phyloP scores from a whole-genome alignment of 2,113 vertebrate genomes.

The Sebastes fasciatus region DNA sequence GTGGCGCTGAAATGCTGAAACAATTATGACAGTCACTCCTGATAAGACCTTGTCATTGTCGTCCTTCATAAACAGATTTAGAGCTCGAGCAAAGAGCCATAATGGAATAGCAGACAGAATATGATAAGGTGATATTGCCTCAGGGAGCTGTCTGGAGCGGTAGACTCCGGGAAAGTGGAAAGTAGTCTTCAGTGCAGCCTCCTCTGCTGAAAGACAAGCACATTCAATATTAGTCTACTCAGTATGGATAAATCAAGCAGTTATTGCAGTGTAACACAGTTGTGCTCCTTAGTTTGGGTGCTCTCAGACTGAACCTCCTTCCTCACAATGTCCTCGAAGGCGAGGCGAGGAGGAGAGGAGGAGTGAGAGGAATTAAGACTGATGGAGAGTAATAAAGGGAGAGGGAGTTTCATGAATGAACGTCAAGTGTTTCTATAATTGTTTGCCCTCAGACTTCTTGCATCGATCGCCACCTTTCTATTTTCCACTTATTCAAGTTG shows the following conservation, averaged over 20 bases:
- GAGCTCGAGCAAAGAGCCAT: conserved; percentile 29
- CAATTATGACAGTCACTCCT: conserved; percentile 49
- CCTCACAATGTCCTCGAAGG: not conserved
- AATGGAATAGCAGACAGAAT: conserved; percentile 55
- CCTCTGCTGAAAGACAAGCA: conserved; percentile 39
- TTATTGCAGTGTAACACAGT: conserved; percentile 7
- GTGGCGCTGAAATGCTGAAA: conserved; percentile 38
- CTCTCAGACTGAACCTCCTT: not conserved
- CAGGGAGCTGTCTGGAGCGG: conserved; percentile 35
- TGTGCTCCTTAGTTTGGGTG: not conserved
- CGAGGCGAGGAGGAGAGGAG: not conserved
- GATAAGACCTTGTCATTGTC: conserved; percentile 48
- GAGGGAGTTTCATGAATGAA: conserved; percentile 20
- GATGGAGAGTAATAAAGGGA: not conserved
- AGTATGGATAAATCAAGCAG: conserved; percentile 29
- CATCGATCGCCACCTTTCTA: not conserved
- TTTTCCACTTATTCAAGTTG: not conserved
- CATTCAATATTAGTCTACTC: conserved; percentile 45
- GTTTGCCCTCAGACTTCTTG: conserved; percentile 17
- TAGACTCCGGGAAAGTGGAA: conserved; percentile 31
- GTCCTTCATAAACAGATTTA: conserved; percentile 63
- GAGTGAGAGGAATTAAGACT: conserved; percentile 9
- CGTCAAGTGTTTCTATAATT: conserved; percentile 5
- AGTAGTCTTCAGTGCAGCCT: conserved; percentile 11
- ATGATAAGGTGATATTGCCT: conserved; percentile 59